Conservation (phyloP, 2,888 invertebrate genomes). For the Argynnis bischoffii region DNA sequence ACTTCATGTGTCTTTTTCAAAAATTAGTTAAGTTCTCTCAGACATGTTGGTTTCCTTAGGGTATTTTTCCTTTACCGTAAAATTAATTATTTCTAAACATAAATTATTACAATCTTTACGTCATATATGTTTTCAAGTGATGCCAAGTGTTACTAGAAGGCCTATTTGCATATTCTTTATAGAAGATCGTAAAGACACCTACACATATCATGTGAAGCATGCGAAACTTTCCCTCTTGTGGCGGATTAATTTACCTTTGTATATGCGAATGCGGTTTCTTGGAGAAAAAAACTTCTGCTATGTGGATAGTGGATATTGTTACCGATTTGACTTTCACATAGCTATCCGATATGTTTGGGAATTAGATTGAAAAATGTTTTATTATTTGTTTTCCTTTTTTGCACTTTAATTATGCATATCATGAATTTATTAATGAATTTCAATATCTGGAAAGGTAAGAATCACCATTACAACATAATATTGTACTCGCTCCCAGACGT, state of each 20-base stretch:
- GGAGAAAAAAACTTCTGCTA: constrained; percentile 38
- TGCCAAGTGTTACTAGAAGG: constrained; percentile 1
- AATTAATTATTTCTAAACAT: too few species aligned
- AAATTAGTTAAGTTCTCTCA: too few species aligned
- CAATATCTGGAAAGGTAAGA: too few species aligned
- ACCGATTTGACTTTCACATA: constrained; percentile 46
- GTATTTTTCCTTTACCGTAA: too few species aligned
- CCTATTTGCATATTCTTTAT: constrained; percentile 22
- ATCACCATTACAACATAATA: too few species aligned
- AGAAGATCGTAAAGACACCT: constrained; percentile 23
- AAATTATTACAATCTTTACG: too few species aligned
- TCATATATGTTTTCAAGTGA: background rate
- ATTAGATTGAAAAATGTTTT: constrained; percentile 11
- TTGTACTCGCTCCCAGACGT: too few species aligned
- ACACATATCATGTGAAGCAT: constrained; percentile 37
- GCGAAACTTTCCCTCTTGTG: constrained; percentile 52
- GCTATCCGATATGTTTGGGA: constrained; percentile 35
- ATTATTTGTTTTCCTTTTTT: constrained; percentile 4
- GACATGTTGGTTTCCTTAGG: too few species aligned
- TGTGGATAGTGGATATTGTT: constrained; percentile 43
- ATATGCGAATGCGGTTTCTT: constrained; percentile 44
- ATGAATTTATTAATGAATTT: too few species aligned
- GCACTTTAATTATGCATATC: background rate
- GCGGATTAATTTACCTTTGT: constrained; percentile 51
- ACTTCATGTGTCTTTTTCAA: too few species aligned